phyloP scores from a whole-genome alignment of 2,888 invertebrate species.

The Iselma pallidipennis region DNA sequence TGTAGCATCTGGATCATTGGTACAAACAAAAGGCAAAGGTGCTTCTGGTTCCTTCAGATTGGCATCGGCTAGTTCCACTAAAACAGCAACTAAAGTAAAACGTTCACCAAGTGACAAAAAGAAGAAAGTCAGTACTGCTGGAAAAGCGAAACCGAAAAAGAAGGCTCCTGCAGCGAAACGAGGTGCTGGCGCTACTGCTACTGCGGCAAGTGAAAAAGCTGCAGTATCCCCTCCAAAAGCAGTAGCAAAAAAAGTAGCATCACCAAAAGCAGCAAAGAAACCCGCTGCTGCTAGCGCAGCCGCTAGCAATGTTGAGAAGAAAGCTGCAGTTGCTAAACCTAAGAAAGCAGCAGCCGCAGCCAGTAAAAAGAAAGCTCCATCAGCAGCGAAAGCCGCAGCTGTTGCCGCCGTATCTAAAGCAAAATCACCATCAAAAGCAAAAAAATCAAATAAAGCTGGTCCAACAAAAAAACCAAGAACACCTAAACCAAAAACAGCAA shows the following conservation, averaged over 20 bases:
- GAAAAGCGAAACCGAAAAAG: conserved; percentile 21
- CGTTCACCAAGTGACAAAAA: conserved; percentile 31
- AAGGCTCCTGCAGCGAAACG: conserved; percentile 36
- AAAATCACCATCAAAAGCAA: conserved; percentile 12
- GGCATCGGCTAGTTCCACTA: conserved; percentile 37
- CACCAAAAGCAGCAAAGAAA: not conserved
- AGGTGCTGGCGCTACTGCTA: conserved; percentile 18
- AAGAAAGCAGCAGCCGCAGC: not conserved
- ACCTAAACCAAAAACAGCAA: conserved; percentile 17
- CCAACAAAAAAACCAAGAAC: conserved; percentile 20
- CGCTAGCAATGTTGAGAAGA: conserved; percentile 1
- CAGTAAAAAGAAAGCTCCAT: conserved; percentile 6
- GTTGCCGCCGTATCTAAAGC: conserved; percentile 1
- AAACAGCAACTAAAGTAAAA: not conserved
- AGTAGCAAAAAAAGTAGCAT: not conserved
- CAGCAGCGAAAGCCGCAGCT: not conserved
- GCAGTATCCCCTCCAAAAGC: conserved; percentile 7
- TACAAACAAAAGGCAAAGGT: conserved; percentile 63
- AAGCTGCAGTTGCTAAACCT: not conserved
- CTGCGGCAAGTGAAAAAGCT: no score
- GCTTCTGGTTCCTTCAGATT: conserved; percentile 60
- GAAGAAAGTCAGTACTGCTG: conserved; percentile 29
- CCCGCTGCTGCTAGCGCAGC: not conserved
- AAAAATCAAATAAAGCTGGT: conserved; percentile 16
- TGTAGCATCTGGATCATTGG: conserved; percentile 59